Evolutionary conservation across 2,888 invertebrate species (phyloP).

Genomic region (Cephus rjabovi): DNA sequence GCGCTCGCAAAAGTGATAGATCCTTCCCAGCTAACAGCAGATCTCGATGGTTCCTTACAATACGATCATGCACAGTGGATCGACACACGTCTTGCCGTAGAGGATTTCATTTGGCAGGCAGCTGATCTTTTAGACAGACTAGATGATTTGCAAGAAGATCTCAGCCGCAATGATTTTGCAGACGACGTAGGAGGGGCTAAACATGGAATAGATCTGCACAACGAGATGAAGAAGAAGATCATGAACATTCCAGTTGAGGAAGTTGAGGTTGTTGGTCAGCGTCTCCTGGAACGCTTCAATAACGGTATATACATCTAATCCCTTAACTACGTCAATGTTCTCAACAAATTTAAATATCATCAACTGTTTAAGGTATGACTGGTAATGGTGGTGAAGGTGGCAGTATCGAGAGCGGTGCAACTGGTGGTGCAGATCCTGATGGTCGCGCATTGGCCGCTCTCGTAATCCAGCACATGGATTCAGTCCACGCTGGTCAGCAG

Average conservation of each 20-base stretch:
- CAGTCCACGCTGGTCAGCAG: constrained; percentile 90
- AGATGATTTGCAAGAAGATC: constrained; percentile 93
- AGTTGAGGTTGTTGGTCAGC: constrained; percentile 88
- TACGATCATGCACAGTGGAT: constrained; percentile 99
- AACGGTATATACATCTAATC: constrained; percentile 39
- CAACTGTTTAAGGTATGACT: constrained; percentile 42
- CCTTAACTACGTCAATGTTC: background rate
- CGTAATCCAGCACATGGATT: constrained; percentile 85
- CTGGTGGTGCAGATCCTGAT: constrained; percentile 77
- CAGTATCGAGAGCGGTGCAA: constrained; percentile 80
- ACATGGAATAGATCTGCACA: constrained; percentile 92
- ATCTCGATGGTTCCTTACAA: constrained; percentile 92
- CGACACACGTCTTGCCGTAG: constrained; percentile 91
- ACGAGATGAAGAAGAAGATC: constrained; percentile 93
- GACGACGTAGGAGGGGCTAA: constrained; percentile 94
- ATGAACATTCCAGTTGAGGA: constrained; percentile 94
- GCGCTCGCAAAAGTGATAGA: constrained; percentile 94
- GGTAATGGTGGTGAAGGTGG: constrained; percentile 69
- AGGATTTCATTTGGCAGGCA: constrained; percentile 97
- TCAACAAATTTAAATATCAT: background rate
- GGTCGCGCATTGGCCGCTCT: constrained; percentile 73
- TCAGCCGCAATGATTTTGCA: constrained; percentile 93
- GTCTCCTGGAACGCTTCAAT: constrained; percentile 73
- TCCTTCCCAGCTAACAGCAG: constrained; percentile 89
- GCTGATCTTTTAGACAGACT: constrained; percentile 92